Conservation (phyloP, 2,113 vertebrate genomes). For the Lophotis ruficrista region DNA sequence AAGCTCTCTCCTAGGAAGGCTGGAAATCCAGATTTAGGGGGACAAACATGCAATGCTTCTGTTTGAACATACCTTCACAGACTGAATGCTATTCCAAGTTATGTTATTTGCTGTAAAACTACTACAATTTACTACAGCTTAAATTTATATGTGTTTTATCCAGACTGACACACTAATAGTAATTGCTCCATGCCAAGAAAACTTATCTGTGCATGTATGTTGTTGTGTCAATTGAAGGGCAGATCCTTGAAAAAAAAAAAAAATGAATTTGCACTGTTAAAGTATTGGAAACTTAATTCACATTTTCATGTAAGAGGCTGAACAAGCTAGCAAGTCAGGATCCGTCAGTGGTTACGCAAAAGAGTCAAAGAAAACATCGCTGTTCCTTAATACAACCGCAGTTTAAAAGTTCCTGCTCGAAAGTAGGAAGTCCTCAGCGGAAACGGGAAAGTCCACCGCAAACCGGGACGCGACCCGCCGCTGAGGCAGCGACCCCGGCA, state of each 20-base stretch:
- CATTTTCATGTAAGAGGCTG: background rate
- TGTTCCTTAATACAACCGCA: background rate
- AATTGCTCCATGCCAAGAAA: background rate
- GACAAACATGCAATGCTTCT: background rate
- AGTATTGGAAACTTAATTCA: background rate
- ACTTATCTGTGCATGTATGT: background rate
- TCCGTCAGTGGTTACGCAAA: rapidly evolving
- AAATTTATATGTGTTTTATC: background rate
- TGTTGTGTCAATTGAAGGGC: too few relatives aligned
- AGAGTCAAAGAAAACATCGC: background rate
- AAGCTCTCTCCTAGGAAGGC: background rate
- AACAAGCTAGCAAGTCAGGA: background rate
- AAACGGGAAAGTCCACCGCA: background rate
- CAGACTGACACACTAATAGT: background rate
- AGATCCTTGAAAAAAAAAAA: background rate
- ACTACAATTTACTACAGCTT: background rate
- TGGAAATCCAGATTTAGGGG: background rate
- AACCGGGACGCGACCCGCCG: background rate
- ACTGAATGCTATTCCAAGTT: background rate
- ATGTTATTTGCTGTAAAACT: background rate
- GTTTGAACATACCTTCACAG: background rate
- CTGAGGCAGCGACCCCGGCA: background rate
- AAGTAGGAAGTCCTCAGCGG: background rate
- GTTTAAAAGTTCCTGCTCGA: background rate
- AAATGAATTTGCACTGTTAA: background rate